Conservation (phyloP, 2,888 invertebrate genomes). For the Himalopsyche kuldschensis region DNA sequence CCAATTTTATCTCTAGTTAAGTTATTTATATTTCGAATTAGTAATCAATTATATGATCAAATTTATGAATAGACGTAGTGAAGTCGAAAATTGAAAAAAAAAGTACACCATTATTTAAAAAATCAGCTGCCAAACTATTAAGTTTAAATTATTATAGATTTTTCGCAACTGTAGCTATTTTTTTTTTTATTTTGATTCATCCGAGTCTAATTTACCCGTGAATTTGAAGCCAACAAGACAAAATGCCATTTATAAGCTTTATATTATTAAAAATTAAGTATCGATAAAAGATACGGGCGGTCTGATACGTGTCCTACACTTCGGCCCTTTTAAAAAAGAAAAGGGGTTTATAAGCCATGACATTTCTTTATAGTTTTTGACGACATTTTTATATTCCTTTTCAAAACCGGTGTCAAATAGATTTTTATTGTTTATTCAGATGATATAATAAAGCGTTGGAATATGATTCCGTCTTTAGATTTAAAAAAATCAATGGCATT, state of each 20-base stretch:
- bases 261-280: background rate
- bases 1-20: background rate
- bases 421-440: slow-evolving; percentile 15
- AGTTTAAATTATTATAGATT: background rate
- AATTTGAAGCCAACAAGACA: background rate
- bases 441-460: slow-evolving; percentile 11
- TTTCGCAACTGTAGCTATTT: background rate
- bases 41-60: background rate
- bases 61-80: background rate
- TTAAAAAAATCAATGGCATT: background rate
- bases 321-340: background rate
- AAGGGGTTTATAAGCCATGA: background rate
- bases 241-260: background rate
- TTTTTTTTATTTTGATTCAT: background rate
- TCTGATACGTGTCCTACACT: background rate
- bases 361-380: slow-evolving; percentile 25
- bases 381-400: slow-evolving; percentile 22
- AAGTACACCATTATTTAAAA: background rate
- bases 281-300: background rate
- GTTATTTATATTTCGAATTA: background rate
- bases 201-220: background rate
- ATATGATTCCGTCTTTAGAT: background rate
- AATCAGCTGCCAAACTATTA: background rate
- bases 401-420: slow-evolving; percentile 14
- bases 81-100: background rate